Base-by-base conservation (phyloP, 2,797 vertebrate species). In the Simalia tracyae region DNA sequence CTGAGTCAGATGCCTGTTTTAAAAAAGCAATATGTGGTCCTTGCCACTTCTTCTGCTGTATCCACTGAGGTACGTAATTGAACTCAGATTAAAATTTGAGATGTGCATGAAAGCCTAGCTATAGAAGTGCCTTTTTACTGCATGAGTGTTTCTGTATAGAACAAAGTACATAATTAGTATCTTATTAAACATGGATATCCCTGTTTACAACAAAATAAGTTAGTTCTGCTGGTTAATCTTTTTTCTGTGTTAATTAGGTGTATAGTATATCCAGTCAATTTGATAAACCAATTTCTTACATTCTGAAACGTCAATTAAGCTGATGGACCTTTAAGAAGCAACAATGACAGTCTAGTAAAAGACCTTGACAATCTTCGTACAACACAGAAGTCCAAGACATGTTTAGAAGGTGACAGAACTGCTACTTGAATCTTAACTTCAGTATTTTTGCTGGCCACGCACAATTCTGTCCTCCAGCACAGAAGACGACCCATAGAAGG, bases 271-370 rank as follows among this genome's bases (percentile, higher is more conserved):
- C 14, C 31, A 22, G 46, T 66, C 36, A 17, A 61, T 24, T 50
- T 8, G 15, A 6, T 19, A 28, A 54, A n/a, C 26, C 31, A 42
- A 24, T 54, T 15, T 56, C 46, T 68, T 46, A 46, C 36, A 50
- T 84, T 46, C 15, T 61, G 28, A n/a, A 17, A 50, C n/a, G 59
- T 46, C n/a, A 31, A 36, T 8, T 56, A 63, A 87, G 59, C 19
- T 22, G 12, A 0, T 0, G 19, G 4, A 12, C 10, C 24, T 85
- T 85, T 85, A 88, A 76, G 46, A 46, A 93, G 14, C 28, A n/a
- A 28, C 15, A 24, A 42, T 15, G 24, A 56, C 50, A 84, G 6
- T 10, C 64, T 42, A 1, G n/a, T 22, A 11, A 85, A 88, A n/a
- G 59, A 76, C 5, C 61, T 3, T 46, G 9, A 46, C 24, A 66